These are phyloP conservation scores for Epizoanthus stellaris DNA, from an alignment of 92 coral and sea anemone genomes.

Conservation along the genomic window DNA sequence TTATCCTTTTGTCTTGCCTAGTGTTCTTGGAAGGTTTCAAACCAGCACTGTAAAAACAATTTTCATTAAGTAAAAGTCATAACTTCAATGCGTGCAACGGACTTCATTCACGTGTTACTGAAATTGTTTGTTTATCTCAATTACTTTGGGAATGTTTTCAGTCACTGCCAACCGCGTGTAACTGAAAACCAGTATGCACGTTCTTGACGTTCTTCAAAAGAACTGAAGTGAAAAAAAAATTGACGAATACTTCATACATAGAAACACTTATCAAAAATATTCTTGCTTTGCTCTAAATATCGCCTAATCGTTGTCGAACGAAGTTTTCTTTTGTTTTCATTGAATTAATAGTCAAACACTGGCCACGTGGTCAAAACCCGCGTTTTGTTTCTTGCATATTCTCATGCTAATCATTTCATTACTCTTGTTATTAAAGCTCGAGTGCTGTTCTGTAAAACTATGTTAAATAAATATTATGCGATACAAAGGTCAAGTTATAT, in stretches of 20 bases:
- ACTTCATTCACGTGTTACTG: conserved; percentile 21
- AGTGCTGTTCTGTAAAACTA: conserved; percentile 38
- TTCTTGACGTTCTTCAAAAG: neutral
- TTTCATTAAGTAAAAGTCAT: neutral
- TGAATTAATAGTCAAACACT: conserved; percentile 32
- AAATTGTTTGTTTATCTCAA: neutral
- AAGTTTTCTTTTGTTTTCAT: conserved; percentile 5
- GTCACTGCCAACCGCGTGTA: neutral
- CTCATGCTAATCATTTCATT: conserved; percentile 22
- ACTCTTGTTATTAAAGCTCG: conserved; percentile 15
- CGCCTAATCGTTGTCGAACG: conserved; percentile 33
- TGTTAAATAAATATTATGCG: conserved; percentile 40
- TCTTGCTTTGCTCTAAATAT: conserved; percentile 17
- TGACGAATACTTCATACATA: neutral
- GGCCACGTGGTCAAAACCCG: conserved; percentile 28
- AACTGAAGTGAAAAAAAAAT: neutral
- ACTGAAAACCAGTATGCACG: neutral
- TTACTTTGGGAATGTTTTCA: neutral
- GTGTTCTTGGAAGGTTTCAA: neutral
- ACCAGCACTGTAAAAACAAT: neutral
- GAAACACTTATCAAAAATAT: neutral
- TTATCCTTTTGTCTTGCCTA: neutral
- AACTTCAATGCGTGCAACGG: neutral
- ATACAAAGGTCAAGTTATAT: conserved; percentile 44
- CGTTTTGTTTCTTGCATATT: conserved; percentile 27